These are phyloP conservation scores for Hydraecia micacea DNA, from an alignment of 2,888 invertebrate species.

Conservation along the genomic window DNA sequence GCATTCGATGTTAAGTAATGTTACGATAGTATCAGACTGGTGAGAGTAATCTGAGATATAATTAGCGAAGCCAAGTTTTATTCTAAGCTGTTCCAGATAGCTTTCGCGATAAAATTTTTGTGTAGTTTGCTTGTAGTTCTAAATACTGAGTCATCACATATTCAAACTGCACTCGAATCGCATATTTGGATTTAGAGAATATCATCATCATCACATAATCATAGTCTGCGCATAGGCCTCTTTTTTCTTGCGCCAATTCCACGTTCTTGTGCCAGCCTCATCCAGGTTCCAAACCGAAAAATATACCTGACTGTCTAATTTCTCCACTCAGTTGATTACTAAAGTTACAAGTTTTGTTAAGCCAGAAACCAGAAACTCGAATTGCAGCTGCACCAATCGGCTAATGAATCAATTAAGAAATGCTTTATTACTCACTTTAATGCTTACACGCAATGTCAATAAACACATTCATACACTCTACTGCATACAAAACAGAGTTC, in stretches of 20 bases:
- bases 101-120: background rate
- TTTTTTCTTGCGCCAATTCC: background rate
- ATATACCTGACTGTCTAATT: background rate
- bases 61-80: background rate
- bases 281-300: background rate
- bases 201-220: background rate
- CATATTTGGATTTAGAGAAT: background rate
- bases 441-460: slow-evolving; percentile 9
- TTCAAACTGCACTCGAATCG: background rate
- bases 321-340: background rate
- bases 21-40: background rate
- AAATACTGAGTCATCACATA: background rate
- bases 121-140: background rate
- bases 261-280: background rate
- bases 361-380: slow-evolving; percentile 5
- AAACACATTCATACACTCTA: slow-evolving; percentile 24
- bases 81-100: background rate
- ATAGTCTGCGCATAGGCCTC: background rate
- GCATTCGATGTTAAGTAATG: slow-evolving; percentile 7
- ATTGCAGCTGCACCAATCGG: slow-evolving; percentile 11
- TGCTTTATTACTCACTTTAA: slow-evolving; percentile 18
- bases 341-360: background rate
- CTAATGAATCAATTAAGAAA: slow-evolving; percentile 20
- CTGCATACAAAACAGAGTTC: slow-evolving; percentile 25
- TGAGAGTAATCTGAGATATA: background rate